phyloP scores from a whole-genome alignment of 2,113 vertebrate species.

The Ibidorhyncha struthersii region DNA sequence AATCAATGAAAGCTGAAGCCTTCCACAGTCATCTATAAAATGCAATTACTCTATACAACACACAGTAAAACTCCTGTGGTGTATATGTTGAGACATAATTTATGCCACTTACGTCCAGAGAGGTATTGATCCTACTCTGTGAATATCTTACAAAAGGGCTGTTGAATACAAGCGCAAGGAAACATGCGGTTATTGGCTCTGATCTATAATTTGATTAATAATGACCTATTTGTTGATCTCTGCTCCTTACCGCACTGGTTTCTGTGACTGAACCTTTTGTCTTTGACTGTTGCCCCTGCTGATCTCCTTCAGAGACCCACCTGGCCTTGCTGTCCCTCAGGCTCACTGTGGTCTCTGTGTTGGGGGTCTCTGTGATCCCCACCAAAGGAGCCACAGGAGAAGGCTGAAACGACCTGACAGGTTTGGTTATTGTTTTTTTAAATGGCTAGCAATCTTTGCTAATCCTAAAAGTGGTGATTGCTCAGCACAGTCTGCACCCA shows the following conservation, averaged over 20 bases:
- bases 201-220: constrained; percentile 83
- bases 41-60: constrained; percentile 85
- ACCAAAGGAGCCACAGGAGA: not conserved
- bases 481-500: not conserved
- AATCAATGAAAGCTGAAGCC: constrained; percentile 88
- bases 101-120: constrained; percentile 84
- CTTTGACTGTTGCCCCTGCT: not conserved
- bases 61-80: constrained; percentile 79
- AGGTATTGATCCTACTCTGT: constrained; percentile 85
- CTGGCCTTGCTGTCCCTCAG: not conserved
- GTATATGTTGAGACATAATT: constrained; percentile 83
- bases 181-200: constrained; percentile 77
- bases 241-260: constrained; percentile 35
- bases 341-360: not conserved
- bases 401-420: not conserved
- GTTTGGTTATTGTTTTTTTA: not conserved
- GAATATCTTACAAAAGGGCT: constrained; percentile 79
- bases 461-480: not conserved
- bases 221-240: constrained; percentile 76
- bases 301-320: not conserved
- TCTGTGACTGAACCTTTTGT: constrained; percentile 26
- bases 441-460: not conserved
- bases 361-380: not conserved
- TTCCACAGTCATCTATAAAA: constrained; percentile 85
- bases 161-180: constrained; percentile 74